These are phyloP conservation scores for Illadopsis cleaveri DNA, from an alignment of 2,113 vertebrate species.

Conservation along the genomic window DNA sequence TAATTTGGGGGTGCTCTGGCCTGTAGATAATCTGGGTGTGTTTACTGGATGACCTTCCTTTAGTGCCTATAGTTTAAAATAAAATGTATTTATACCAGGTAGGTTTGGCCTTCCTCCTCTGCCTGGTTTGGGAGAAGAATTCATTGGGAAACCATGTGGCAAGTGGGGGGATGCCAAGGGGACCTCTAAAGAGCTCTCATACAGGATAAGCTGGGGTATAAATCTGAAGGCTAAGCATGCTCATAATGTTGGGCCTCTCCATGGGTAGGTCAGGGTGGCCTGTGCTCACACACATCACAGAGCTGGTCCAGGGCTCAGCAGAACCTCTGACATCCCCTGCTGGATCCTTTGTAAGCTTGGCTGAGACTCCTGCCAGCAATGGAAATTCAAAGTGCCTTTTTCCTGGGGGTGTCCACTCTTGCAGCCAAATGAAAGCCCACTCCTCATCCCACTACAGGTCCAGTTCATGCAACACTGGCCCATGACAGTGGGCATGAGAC, in stretches of 20 bases:
- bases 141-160: neutral
- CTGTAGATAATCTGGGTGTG: constrained; percentile 33
- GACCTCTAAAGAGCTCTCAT: neutral
- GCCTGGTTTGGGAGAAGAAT: neutral
- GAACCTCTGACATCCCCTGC: fast-evolving
- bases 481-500: neutral
- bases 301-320: neutral
- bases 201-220: neutral
- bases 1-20: constrained; percentile 63
- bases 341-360: neutral
- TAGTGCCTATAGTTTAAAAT: constrained; percentile 54
- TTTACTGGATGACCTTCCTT: constrained; percentile 59
- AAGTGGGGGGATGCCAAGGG: neutral
- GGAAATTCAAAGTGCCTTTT: neutral
- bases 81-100: constrained; percentile 48
- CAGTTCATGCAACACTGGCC: neutral
- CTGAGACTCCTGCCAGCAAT: neutral
- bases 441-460: neutral
- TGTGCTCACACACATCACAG: neutral
- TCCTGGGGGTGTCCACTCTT: neutral
- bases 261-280: neutral
- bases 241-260: neutral
- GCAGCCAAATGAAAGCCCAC: neutral
- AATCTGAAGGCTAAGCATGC: neutral
- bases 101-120: neutral